A percentile compares a stretch with the other conserved stretches of the same genome.
Evolutionary conservation across 2,113 vertebrate species (phyloP).

Genomic region (Illadopsis cleaveri): DNA sequence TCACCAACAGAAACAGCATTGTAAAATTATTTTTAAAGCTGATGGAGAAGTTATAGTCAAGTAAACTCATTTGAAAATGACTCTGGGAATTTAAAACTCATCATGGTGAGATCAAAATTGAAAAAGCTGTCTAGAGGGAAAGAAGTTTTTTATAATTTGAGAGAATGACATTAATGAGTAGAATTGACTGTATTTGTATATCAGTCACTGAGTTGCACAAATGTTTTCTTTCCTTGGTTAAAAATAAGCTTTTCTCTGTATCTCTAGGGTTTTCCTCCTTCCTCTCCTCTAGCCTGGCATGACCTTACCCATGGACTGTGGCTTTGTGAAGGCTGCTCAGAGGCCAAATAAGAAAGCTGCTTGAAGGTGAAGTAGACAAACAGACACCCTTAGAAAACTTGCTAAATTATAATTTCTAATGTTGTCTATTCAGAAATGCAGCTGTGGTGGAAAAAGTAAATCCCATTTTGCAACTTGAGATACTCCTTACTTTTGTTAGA

Average conservation of each 20-base stretch:
- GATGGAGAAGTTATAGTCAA: not conserved
- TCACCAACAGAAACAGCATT: not conserved
- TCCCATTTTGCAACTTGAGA: not conserved
- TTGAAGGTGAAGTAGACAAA: not conserved
- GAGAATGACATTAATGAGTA: not conserved
- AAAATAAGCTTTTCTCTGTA: not conserved
- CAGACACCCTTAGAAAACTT: not conserved
- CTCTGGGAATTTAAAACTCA: not conserved
- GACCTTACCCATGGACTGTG: not conserved
- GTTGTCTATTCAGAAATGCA: not conserved
- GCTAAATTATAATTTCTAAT: not conserved
- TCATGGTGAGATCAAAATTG: not conserved
- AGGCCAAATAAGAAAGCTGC: not conserved
- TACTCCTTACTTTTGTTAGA: not conserved
- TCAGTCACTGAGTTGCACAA: not conserved
- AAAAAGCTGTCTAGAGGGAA: not conserved
- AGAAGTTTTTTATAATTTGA: not conserved
- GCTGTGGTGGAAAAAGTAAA: not conserved
- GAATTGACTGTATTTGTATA: accelerated
- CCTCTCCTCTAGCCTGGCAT: not conserved
- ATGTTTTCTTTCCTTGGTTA: not conserved
- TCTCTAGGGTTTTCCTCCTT: not conserved
- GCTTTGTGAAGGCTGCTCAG: not conserved
- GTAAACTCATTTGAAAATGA: not conserved
- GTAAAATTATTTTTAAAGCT: not conserved